A percentile compares a stretch with the other conserved stretches of the same genome.
These are phyloP conservation scores for Digitonthophagus gazella DNA, from an alignment of 2,888 invertebrate genomes.

Conservation along the genomic window DNA sequence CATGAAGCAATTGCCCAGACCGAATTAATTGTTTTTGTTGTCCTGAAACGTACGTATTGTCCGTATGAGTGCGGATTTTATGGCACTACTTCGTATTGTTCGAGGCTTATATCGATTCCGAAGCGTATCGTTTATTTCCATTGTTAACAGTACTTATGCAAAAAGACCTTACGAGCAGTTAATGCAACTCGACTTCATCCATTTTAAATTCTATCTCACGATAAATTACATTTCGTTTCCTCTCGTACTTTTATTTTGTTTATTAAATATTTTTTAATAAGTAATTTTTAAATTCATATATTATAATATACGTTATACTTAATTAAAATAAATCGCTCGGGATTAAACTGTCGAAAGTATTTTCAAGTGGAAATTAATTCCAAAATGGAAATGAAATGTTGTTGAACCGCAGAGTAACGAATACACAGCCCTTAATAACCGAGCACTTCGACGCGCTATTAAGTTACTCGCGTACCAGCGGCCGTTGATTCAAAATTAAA, in stretches of 20 bases:
- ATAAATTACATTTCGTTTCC: background rate
- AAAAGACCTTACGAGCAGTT: background rate
- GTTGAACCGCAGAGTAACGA: background rate
- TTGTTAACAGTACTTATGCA: constrained; percentile 1
- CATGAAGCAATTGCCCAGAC: constrained; percentile 24
- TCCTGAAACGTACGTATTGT: background rate
- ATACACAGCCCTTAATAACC: background rate
- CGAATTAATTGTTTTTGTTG: constrained; percentile 24
- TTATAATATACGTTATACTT: background rate
- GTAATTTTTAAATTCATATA: background rate
- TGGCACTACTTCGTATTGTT: constrained; percentile 11
- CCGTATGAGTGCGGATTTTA: background rate
- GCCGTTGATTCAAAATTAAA: background rate
- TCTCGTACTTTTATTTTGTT: background rate
- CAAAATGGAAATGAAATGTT: background rate
- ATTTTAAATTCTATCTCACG: background rate
- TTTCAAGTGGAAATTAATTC: background rate
- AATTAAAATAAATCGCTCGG: background rate
- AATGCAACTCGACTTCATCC: background rate
- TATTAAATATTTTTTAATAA: background rate
- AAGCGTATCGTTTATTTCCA: background rate
- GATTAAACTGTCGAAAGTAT: background rate
- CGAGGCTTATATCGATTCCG: background rate
- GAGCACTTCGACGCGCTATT: background rate
- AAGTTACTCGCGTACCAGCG: background rate